phyloP scores from a whole-genome alignment of 2,888 invertebrate species.

The Panorpa germanica region DNA sequence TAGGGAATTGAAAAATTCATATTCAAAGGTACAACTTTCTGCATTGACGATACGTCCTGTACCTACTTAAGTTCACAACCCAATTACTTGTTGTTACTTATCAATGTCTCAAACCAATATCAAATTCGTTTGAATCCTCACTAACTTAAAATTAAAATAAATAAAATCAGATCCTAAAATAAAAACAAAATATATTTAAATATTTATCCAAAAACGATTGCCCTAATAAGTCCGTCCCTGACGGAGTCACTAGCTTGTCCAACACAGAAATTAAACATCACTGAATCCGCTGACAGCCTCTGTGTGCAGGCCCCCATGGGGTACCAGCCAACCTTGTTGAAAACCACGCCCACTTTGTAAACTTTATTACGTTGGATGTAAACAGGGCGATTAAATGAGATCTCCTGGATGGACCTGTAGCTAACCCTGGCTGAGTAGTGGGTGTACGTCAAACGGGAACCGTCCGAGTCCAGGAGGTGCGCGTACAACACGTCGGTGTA shows the following conservation, averaged over 20 bases:
- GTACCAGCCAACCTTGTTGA: conserved; percentile 69
- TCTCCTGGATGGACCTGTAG: conserved; percentile 55
- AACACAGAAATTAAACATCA: conserved; percentile 57
- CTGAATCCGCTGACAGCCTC: conserved; percentile 46
- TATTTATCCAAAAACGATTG: conserved; percentile 64
- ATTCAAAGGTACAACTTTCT: too few species aligned
- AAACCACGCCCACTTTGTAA: conserved; percentile 65
- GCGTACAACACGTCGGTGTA: conserved; percentile 69
- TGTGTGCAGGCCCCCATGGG: conserved; percentile 56
- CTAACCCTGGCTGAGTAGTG: conserved; percentile 62
- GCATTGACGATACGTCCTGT: too few species aligned
- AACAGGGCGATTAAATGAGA: conserved; percentile 62
- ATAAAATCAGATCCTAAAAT: too few species aligned
- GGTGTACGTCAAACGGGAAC: conserved; percentile 60
- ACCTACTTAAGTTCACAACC: too few species aligned
- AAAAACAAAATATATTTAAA: too few species aligned
- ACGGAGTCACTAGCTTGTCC: conserved; percentile 50
- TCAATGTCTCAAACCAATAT: too few species aligned
- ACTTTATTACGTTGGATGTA: conserved; percentile 51
- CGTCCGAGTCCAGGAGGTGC: conserved; percentile 61
- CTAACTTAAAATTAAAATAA: too few species aligned
- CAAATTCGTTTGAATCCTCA: too few species aligned
- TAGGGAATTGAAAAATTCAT: too few species aligned
- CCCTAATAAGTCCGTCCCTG: conserved; percentile 57
- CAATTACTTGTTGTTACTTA: too few species aligned